Evolutionary conservation across 2,888 invertebrate species (phyloP).

Genomic region (Stenoptilia bipunctidactyla): DNA sequence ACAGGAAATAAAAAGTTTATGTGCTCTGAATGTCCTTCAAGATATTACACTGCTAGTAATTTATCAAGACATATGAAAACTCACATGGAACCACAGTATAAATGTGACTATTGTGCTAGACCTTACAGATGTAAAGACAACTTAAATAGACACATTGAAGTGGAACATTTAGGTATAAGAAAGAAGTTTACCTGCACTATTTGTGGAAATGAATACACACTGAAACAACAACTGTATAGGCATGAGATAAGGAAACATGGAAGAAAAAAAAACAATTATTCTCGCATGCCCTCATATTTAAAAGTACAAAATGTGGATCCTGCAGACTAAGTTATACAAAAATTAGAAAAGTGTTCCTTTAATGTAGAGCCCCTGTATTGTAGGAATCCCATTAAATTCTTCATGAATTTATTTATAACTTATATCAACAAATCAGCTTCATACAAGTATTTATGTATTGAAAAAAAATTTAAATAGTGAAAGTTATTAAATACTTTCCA

Average conservation of each 20-base stretch:
- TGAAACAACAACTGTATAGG: constrained; percentile 44
- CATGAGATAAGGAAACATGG: constrained; percentile 43
- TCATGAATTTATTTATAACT: too few species aligned
- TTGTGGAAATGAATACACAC: constrained; percentile 44
- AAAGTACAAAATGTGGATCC: background rate
- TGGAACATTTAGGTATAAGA: constrained; percentile 34
- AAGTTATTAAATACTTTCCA: too few species aligned
- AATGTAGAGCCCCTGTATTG: too few species aligned
- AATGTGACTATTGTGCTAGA: constrained; percentile 31
- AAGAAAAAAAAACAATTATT: constrained; percentile 23
- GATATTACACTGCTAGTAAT: constrained; percentile 32
- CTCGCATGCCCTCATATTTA: background rate
- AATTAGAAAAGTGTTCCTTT: background rate
- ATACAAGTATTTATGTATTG: too few species aligned
- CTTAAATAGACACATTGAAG: constrained; percentile 29
- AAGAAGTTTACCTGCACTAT: constrained; percentile 36
- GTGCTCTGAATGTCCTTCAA: constrained; percentile 32
- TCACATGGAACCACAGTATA: constrained; percentile 30
- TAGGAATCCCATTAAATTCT: too few species aligned
- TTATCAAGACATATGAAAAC: constrained; percentile 29
- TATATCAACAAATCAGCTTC: too few species aligned
- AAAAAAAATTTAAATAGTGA: too few species aligned
- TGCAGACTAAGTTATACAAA: background rate
- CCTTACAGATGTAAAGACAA: constrained; percentile 31
- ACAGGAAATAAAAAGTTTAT: constrained; percentile 29